These are phyloP conservation scores for Periophthalmus modestus DNA, from an alignment of 2,113 vertebrate species.

Conservation along the genomic window DNA sequence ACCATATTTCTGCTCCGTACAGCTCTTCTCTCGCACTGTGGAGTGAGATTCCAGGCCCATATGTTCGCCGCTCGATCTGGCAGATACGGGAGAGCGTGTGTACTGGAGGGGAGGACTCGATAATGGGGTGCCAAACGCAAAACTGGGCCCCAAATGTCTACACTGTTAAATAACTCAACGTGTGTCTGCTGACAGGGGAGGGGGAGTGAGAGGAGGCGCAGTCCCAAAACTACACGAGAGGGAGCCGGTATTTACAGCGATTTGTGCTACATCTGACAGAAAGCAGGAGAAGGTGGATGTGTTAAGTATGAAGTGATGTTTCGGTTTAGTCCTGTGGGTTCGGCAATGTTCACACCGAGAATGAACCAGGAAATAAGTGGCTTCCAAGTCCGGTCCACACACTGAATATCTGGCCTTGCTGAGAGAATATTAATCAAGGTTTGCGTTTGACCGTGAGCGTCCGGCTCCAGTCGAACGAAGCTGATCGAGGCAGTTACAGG, in stretches of 20 bases:
- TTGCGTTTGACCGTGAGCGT: no score
- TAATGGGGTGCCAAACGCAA: constrained; percentile 43
- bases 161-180: constrained; percentile 28
- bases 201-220: constrained; percentile 29
- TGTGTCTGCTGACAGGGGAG: constrained; percentile 11
- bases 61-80: constrained; percentile 14
- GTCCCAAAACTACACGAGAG: constrained; percentile 36
- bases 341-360: background rate
- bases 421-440: no score
- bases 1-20: background rate
- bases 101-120: constrained; percentile 12
- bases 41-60: background rate
- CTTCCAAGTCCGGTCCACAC: no score
- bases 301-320: constrained; percentile 20
- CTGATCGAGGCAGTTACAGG: no score
- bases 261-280: constrained; percentile 44
- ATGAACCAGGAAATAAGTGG: background rate
- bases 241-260: constrained; percentile 46
- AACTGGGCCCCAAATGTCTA: constrained; percentile 20
- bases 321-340: constrained; percentile 23
- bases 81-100: background rate
- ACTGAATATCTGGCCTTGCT: no score
- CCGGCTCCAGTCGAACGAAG: no score
- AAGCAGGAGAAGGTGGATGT: background rate
- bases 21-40: background rate